These are phyloP conservation scores for Acleris literana DNA, from an alignment of 2,888 invertebrate genomes.

Conservation along the genomic window DNA sequence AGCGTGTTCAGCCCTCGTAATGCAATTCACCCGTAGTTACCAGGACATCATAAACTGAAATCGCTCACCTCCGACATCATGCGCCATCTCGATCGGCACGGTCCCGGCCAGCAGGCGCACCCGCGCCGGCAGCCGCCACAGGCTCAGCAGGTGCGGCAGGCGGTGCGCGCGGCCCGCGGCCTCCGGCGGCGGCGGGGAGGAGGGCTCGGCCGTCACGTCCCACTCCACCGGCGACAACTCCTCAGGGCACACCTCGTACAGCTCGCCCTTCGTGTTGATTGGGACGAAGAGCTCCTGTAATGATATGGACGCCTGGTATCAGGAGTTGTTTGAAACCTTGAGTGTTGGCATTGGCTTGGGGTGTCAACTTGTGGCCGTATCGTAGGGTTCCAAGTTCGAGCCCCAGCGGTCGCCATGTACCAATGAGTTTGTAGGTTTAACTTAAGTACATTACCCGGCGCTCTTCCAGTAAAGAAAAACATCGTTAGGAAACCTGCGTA, in stretches of 20 bases:
- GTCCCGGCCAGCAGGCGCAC: conserved; percentile 85
- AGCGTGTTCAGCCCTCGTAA: too few relatives aligned
- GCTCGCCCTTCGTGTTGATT: conserved; percentile 89
- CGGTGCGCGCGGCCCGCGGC: conserved; percentile 83
- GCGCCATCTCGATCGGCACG: conserved; percentile 83
- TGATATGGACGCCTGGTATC: conserved; percentile 39
- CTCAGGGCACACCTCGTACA: conserved; percentile 85
- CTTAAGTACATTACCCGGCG: too few relatives aligned
- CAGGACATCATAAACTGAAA: conserved; percentile 6
- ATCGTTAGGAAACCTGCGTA: too few relatives aligned
- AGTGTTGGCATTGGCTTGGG: too few relatives aligned
- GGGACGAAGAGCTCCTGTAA: conserved; percentile 88
- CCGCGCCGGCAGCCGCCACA: conserved; percentile 83
- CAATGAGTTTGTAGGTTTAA: too few relatives aligned
- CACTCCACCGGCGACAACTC: conserved; percentile 81
- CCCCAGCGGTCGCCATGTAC: too few relatives aligned
- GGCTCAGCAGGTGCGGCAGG: conserved; percentile 81
- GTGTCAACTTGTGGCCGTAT: too few relatives aligned
- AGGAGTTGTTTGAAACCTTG: background rate
- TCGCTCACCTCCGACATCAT: conserved; percentile 84
- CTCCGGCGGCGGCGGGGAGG: conserved; percentile 65
- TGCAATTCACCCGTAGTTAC: too few relatives aligned
- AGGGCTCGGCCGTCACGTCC: conserved; percentile 77
- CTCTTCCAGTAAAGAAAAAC: too few relatives aligned
- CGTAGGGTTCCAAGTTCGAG: too few relatives aligned